These are phyloP conservation scores for Oncopeltus fasciatus DNA, from an alignment of 1,140 invertebrate genomes.

Conservation along the genomic window DNA sequence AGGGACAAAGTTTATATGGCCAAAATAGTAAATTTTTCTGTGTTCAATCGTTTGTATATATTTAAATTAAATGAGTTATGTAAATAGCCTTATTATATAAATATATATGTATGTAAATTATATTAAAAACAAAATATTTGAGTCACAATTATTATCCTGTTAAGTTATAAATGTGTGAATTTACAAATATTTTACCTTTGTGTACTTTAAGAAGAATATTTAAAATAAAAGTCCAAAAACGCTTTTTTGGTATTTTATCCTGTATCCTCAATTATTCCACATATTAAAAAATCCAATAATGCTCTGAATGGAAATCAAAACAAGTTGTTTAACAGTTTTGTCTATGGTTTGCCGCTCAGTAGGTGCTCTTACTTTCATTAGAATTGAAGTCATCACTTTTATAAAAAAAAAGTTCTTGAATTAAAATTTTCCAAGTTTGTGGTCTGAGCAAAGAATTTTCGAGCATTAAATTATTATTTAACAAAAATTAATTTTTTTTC, in stretches of 20 bases:
- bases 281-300: neutral
- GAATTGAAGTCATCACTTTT: too few species aligned
- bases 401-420: too few species aligned
- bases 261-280: neutral
- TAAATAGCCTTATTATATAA: conserved; percentile 13
- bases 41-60: conserved; percentile 19
- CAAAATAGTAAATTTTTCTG: conserved; percentile 19
- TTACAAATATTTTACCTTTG: conserved; percentile 19
- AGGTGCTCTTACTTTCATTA: too few species aligned
- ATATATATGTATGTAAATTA: conserved; percentile 3
- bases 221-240: conserved; percentile 18
- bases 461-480: too few species aligned
- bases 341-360: too few species aligned
- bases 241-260: neutral
- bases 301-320: too few species aligned
- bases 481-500: too few species aligned
- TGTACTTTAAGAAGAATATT: conserved; percentile 20
- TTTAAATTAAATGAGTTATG: conserved; percentile 14
- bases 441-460: too few species aligned
- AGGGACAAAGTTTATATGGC: conserved; percentile 7
- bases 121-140: conserved; percentile 5
- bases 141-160: conserved; percentile 18
- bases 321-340: too few species aligned
- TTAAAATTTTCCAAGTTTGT: too few species aligned
- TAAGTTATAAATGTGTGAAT: conserved; percentile 21